These are phyloP conservation scores for Lindbergichthys nudifrons DNA, from an alignment of 2,797 vertebrate genomes.

Conservation along the genomic window DNA sequence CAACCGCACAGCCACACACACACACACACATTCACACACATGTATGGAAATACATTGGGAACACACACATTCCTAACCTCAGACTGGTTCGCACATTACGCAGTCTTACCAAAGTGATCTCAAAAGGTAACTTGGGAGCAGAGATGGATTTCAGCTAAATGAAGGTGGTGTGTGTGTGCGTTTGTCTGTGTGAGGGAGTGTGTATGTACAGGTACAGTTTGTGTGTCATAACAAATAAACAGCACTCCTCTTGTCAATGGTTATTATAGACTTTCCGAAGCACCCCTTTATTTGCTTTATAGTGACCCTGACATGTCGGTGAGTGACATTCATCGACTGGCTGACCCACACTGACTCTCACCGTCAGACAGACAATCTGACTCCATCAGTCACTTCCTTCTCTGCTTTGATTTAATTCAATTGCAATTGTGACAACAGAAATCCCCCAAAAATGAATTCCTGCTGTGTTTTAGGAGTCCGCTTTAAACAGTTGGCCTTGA, in stretches of 20 bases:
- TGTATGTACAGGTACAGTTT: slow-evolving; percentile 20
- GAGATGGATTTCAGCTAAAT: slow-evolving; percentile 55
- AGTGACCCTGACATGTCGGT: slow-evolving; percentile 68
- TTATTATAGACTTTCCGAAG: slow-evolving; percentile 72
- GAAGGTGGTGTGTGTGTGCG: slow-evolving; percentile 18
- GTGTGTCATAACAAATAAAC: slow-evolving; percentile 72
- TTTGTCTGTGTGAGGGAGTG: background rate
- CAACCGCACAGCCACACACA: slow-evolving; percentile 57
- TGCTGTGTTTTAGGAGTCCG: slow-evolving; percentile 26
- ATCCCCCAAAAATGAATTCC: slow-evolving; percentile 13
- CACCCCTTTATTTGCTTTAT: slow-evolving; percentile 64
- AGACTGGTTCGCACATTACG: slow-evolving; percentile 13
- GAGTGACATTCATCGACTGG: slow-evolving; percentile 73
- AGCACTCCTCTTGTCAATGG: slow-evolving; percentile 60
- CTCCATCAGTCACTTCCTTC: slow-evolving; percentile 49
- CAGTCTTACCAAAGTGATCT: slow-evolving; percentile 42
- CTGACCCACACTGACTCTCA: slow-evolving; percentile 60
- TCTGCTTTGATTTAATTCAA: slow-evolving; percentile 46
- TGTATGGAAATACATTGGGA: slow-evolving; percentile 50
- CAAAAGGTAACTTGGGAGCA: slow-evolving; percentile 49
- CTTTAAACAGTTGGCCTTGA: slow-evolving; percentile 40
- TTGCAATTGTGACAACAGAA: slow-evolving; percentile 25
- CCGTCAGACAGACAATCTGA: slow-evolving; percentile 52
- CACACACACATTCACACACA: slow-evolving; percentile 27
- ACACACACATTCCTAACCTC: slow-evolving; percentile 30